Base-by-base conservation (phyloP, 92 coral and sea anemone genomes). In the Epizoanthus ramosus region DNA sequence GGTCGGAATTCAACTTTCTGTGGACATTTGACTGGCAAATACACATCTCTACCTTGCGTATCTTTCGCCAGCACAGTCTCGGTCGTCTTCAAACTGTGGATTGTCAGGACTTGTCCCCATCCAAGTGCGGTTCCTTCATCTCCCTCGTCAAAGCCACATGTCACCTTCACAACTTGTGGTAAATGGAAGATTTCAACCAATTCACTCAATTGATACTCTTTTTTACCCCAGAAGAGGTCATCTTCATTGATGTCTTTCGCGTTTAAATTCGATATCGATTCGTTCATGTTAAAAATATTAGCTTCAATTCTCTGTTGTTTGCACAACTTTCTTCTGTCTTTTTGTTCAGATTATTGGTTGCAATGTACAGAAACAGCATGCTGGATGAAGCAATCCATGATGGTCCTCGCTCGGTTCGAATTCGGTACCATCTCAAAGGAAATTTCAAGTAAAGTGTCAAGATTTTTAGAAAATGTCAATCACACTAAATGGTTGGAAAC, bases 121-220 rank as follows among this genome's bases (percentile, higher is more conserved):
- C 91, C 83, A 15, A 92, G 83, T 63, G 95, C 86, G 3, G 86
- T 74, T 33, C 85, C 89, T 17, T 89, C 89, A 5, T 74, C 74
- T 18, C 74, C 75, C 53, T 71, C 85, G 73, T 85, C 85, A 71
- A 68, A 37, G 6, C 94, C 94, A 9, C 85, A 75, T 52, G 68
- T 85, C 4, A 91, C 94, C 19, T 75, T 56, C 10, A 91, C 91
- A 10, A 85, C 41, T 23, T 85, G 84, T 2, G 88, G 88, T 13
- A 77, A 65, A 31, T 65, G 21, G 56, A 63, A 85, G 19, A 1
- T 53, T 8, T 64, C 37, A 1, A 85, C 71, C 31, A 85, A 85
- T 5, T 63, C 47, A 45, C 71, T 67, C 68, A 85, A 41, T 6
- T 50, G 47, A 53, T 33, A 76, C 33, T 81, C 41, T 9, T 15